A percentile compares a stretch with the other conserved stretches of the same genome.
These are phyloP conservation scores for Bugula neritina DNA, from an alignment of 2,888 invertebrate species.

Conservation along the genomic window DNA sequence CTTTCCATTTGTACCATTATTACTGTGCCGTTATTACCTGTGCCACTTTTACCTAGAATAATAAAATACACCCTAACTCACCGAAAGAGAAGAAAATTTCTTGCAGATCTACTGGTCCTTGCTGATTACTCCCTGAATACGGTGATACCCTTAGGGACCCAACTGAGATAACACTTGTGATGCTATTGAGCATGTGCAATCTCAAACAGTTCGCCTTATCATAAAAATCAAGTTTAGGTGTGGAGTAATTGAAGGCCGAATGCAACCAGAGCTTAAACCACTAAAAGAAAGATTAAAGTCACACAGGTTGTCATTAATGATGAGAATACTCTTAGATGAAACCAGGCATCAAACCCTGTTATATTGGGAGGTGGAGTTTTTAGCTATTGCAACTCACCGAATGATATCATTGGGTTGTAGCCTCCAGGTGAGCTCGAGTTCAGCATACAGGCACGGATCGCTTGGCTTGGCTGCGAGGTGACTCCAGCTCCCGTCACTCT, in stretches of 20 bases:
- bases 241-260: neutral
- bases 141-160: neutral
- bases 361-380: too few relatives aligned
- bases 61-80: too few relatives aligned
- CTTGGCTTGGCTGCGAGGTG: too few relatives aligned
- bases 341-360: slow-evolving; percentile 5
- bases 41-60: too few relatives aligned
- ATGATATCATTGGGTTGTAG: too few relatives aligned
- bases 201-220: neutral
- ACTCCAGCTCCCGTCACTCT: too few relatives aligned
- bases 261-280: neutral
- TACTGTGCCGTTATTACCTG: too few relatives aligned
- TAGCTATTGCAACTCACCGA: too few relatives aligned
- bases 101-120: neutral
- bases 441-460: too few relatives aligned
- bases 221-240: neutral
- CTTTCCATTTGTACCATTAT: too few relatives aligned
- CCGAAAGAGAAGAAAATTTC: neutral
- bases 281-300: neutral
- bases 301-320: neutral
- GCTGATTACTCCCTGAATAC: neutral
- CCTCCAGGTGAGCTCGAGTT: too few relatives aligned
- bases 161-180: neutral
- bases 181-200: slow-evolving; percentile 1
- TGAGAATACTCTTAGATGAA: neutral